Evolutionary conservation across 2,797 vertebrate species (phyloP), one percentile per base, ranked within the genome.

Genomic region (Coccyzus lansbergi): DNA sequence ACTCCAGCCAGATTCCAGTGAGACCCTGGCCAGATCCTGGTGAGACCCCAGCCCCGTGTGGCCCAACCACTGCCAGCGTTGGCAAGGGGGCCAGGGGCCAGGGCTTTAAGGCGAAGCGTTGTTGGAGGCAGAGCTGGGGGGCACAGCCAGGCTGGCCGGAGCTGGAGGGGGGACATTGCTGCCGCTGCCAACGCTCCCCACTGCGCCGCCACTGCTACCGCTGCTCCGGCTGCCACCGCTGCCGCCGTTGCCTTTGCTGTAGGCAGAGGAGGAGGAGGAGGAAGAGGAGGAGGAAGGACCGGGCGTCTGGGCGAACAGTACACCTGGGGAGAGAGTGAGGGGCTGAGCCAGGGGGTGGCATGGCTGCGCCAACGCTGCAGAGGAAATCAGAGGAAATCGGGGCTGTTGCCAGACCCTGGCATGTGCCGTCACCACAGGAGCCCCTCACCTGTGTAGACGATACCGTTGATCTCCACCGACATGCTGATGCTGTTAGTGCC

Each of bases 391-490:
- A 29, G 25, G 0, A 26, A 36, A 36, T 29, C 7, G 28, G 59
- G 19, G 36, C 0, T 17, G 24, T 33, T 5, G 19, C 53, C 53
- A 31, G 59, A n/a, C 28, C 49, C 63, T 24, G n/a, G n/a, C n/a
- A n/a, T n/a, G n/a, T n/a, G n/a, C n/a, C n/a, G n/a, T n/a, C n/a
- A n/a, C 12, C 2, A 4, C 15, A n/a, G 17, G 38, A 40, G 60
- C 56, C 22, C 60, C 97, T 97, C 94, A 99, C 99, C 99, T 88
- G 99, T 98, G 96, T 99, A 99, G 88, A 99, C 95, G 48, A 99
- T 98, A 10, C 99, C 99, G 7, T 99, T 99, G 88, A 99, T 99
- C 97, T 99, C 99, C 76, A 99, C 98, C 0, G 99, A 99, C 99
- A 99, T 99, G 97, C 98, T 99, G 96, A 99, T 99, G 97, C 99